Conservation (phyloP, 2,113 vertebrate genomes). For the Prionailurus bengalensis region DNA sequence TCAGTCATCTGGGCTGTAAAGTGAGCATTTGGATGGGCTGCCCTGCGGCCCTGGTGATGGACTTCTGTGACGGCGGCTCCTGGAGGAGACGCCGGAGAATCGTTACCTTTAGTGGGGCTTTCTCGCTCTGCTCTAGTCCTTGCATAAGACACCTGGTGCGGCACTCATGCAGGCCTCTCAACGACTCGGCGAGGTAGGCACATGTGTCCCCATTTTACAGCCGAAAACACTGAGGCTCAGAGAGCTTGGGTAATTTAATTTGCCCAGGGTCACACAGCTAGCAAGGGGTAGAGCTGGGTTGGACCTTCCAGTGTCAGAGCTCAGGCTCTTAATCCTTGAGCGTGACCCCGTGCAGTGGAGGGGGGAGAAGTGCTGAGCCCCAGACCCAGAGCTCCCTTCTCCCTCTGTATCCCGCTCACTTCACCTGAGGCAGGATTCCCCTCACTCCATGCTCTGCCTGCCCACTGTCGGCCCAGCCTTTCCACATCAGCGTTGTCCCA, state of each 20-base stretch:
- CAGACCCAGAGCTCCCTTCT: not conserved
- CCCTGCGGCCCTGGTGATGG: not conserved
- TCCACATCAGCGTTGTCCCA: not conserved
- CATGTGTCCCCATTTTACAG: not conserved
- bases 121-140: not conserved
- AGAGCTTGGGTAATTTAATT: not conserved
- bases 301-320: not conserved
- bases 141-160: not conserved
- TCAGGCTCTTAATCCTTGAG: not conserved
- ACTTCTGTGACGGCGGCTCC: not conserved
- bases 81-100: not conserved
- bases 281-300: not conserved
- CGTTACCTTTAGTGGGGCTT: not conserved
- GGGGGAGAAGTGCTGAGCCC: not conserved
- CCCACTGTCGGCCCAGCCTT: not conserved
- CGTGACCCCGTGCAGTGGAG: not conserved
- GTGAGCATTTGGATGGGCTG: fast-evolving
- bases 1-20: too few relatives aligned
- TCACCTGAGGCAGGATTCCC: not conserved
- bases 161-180: not conserved
- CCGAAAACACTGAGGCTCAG: not conserved
- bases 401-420: not conserved
- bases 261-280: not conserved
- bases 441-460: not conserved
- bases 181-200: not conserved